Evolutionary conservation across 2,888 invertebrate genomes (phyloP), one percentile per base, ranked within the genome.

Genomic region (Drosophila acutilabella): DNA sequence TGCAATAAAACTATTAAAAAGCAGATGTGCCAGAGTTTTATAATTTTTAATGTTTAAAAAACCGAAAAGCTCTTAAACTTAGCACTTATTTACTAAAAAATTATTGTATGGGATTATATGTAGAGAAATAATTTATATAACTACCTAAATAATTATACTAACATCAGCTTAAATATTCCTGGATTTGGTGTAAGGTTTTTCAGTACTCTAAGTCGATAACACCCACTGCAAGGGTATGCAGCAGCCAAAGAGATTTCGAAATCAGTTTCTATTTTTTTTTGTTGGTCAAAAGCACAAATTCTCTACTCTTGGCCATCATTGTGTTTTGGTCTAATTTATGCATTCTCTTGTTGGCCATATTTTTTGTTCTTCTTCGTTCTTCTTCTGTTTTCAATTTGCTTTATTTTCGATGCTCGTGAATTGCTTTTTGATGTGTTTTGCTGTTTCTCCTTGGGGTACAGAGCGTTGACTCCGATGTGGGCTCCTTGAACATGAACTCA

Each of bases 401-500:
- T 30, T 2, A 8, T 30, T 30, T 30, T 30, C 2, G 50, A 23
- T 16, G 10, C 11, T n/a, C 4, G 3, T 30, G 30, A 30, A 30
- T 30, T 30, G 30, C 8, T 30, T 30, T 30, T 8, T 30, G 30
- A 30, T 30, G 30, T 30, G 16, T 36, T 7, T 20, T 18, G 30
- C 5, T n/a, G 14, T 44, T 14, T 41, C 23, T 30, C 30, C 16
- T 3, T 26, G 30, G 26, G 14, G 2, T 14, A 20, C 92, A 97
- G 97, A 97, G 97, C 92, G 96, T 96, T 91, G 97, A 97, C 92
- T 97, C 97, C 20, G 97, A 97, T 90, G 95, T 95, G 11, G 95
- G 94, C 57, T 96, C 96, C 0, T 94, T 96, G 89, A 95, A 95
- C 80, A 93, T 95, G 86, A 95, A 95, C 92, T 96, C 96, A 1